phyloP scores from a whole-genome alignment of 2,888 invertebrate genomes.

The Nemotelus pantherinus region DNA sequence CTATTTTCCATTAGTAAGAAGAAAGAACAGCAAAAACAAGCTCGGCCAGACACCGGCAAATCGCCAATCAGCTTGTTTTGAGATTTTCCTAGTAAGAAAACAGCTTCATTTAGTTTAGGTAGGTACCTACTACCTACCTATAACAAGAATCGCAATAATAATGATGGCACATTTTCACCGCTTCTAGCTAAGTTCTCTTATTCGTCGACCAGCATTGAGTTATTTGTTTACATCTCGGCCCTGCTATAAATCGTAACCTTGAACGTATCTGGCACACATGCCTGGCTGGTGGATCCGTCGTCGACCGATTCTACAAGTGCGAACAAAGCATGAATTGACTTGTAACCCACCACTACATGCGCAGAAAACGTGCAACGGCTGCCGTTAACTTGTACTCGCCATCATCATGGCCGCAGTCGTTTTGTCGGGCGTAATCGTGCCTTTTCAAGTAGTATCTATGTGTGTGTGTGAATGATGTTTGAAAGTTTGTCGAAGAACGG shows the following conservation, averaged over 20 bases:
- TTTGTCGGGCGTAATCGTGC: not conserved
- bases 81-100: too few relatives aligned
- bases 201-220: too few relatives aligned
- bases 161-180: too few relatives aligned
- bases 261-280: conserved; percentile 44
- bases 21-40: too few relatives aligned
- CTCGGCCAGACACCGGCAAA: too few relatives aligned
- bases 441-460: not conserved
- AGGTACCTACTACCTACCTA: too few relatives aligned
- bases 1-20: too few relatives aligned
- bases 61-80: too few relatives aligned
- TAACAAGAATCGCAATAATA: too few relatives aligned
- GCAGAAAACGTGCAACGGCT: conserved; percentile 6
- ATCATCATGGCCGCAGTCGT: not conserved
- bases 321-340: not conserved
- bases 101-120: too few relatives aligned
- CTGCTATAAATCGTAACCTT: conserved; percentile 46
- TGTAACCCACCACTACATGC: not conserved
- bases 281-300: not conserved
- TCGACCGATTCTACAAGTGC: not conserved
- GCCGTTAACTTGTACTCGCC: not conserved
- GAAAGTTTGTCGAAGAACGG: not conserved
- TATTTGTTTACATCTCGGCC: not conserved
- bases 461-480: not conserved
- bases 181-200: too few relatives aligned